A percentile compares a stretch with the other conserved stretches of the same genome.
phyloP scores from a whole-genome alignment of 2,113 vertebrate genomes.

The Suricata suricatta region DNA sequence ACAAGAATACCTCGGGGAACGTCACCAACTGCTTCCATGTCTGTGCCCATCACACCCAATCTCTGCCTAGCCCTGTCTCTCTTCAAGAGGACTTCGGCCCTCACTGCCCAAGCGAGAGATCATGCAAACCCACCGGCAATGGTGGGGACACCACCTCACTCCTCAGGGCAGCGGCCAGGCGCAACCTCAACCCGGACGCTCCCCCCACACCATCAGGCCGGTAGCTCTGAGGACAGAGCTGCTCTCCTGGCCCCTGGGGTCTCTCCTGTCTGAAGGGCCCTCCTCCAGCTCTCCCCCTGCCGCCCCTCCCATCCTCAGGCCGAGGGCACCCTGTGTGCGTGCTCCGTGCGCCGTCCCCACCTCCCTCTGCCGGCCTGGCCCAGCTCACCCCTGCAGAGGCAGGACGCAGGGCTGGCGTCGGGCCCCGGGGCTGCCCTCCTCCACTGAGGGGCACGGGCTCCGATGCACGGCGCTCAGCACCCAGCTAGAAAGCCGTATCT shows the following conservation, averaged over 20 bases:
- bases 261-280: background rate
- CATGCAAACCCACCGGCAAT: background rate
- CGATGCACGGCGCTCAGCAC: background rate
- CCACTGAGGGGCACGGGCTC: accelerated
- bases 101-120: background rate
- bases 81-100: background rate
- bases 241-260: accelerated
- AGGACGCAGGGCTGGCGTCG: background rate
- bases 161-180: background rate
- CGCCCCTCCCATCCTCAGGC: no score
- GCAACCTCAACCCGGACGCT: background rate
- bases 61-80: no score
- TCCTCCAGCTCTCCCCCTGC: background rate
- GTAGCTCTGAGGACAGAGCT: background rate
- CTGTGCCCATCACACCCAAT: background rate
- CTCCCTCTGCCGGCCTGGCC: background rate
- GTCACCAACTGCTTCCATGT: background rate
- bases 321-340: background rate
- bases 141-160: background rate
- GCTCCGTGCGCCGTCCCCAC: background rate
- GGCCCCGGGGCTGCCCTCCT: background rate
- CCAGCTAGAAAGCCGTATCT: background rate
- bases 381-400: background rate
- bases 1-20: accelerated
- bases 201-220: background rate